Evolutionary conservation across 2,797 vertebrate species (phyloP), one percentile per base, ranked within the genome.

Genomic region (Benthosema pterotum): DNA sequence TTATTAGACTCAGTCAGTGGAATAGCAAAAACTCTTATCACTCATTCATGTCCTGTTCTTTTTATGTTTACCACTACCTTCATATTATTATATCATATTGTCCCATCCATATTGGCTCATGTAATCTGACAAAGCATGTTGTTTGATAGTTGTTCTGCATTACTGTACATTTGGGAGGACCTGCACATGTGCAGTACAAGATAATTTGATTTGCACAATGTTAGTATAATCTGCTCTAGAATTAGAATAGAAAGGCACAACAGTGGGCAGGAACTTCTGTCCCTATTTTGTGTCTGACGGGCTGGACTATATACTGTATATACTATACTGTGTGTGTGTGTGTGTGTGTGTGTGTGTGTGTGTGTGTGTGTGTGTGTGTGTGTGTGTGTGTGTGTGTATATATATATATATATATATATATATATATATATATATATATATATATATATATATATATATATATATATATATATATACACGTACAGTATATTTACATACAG

Each of bases 121-220:
- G 17, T 43, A 7, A 48, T 45, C 59, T 43, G 3, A 45, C 8
- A 25, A 2, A n/a, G 11, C 19, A 12, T 3, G 2, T 25, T 58
- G 25, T 52, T 15, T 25, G 42, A 5, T 12, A 15, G 38, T 57
- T 19, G 12, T 5, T 14, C 16, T 16, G 22, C 42, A 12, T 63
- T 7, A 25, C 22, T 25, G 22, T 25, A 11, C 28, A 55, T 15
- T 11, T 8, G 32, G 45, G 45, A 46, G 45, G 45, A 46, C 14
- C 4, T 46, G 13, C 32, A 55, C 43, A 52, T n/a, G 63, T 67
- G 56, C 32, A 13, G 2, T 11, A 18, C 46, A 73, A 74, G 19
- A 53, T 65, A 28, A 42, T 59, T 46, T 13, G 13, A 14, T 6
- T n/a, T n/a, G 28, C 13, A 32, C 8, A 38, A 32, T 38, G 52